phyloP scores from a whole-genome alignment of 2,888 invertebrate genomes.

The Ischnus inquisitorius region DNA sequence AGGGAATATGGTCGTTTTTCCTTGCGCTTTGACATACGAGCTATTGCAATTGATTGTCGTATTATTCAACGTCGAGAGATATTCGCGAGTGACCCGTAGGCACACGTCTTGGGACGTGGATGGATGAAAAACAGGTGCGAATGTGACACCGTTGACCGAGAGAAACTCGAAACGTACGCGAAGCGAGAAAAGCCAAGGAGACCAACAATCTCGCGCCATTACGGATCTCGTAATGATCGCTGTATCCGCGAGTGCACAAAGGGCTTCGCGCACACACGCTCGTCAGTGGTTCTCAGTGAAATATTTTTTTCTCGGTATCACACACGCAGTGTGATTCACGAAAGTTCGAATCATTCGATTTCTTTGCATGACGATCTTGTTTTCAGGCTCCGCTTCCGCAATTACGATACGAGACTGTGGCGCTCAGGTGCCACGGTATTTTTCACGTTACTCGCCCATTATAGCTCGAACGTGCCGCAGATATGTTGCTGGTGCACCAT shows the following conservation, averaged over 20 bases:
- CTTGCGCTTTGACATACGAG: background rate
- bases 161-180: conserved; percentile 59
- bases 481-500: conserved; percentile 14
- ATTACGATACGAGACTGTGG: conserved; percentile 25
- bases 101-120: conserved; percentile 23
- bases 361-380: conserved; percentile 1
- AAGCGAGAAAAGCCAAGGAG: conserved; percentile 70
- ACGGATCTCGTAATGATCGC: conserved; percentile 81
- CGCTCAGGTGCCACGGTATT: conserved; percentile 45
- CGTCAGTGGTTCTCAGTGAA: conserved; percentile 76
- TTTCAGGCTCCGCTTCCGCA: conserved; percentile 19
- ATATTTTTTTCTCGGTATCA: background rate
- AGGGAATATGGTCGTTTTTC: background rate
- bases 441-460: conserved; percentile 52
- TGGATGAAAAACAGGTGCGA: conserved; percentile 51
- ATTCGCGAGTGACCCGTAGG: conserved; percentile 25
- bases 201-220: conserved; percentile 81
- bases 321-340: background rate
- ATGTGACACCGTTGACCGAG: conserved; percentile 50
- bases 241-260: conserved; percentile 78
- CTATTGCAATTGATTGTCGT: conserved; percentile 8
- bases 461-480: conserved; percentile 19
- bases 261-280: conserved; percentile 70
- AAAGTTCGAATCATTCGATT: conserved; percentile 8
- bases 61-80: conserved; percentile 19